Evolutionary conservation across 2,113 vertebrate genomes (phyloP), one percentile per base, ranked within the genome.

Genomic region (Rhinolophus ferrumequinum): DNA sequence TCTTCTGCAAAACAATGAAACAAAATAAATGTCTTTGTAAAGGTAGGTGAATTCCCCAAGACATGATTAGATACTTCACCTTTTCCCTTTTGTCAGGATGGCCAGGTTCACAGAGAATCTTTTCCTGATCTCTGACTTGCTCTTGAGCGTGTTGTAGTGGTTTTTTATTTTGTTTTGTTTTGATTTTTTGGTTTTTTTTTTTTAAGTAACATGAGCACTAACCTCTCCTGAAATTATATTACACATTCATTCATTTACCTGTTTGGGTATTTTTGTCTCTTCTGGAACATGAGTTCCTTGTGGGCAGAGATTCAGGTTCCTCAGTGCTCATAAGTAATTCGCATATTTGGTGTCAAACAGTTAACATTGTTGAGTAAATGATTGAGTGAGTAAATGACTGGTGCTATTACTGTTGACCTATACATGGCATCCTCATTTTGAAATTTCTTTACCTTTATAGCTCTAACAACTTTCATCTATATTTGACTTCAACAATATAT

Each of bases 11-110:
- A 95, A 54, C 14, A 66, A 52, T 58, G 15, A 92, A 92, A 50
- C 30, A 90, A 91, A 94, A 86, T 35, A 47, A 26, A 69, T 56
- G 6, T n/a, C n/a, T 85, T 89, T 83, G 94, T 72, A 58, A 93
- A 83, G 3, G 30, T n/a, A 56, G 6, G 10, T 10, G n/a, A 86
- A 93, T 67, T 62, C 18, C 13, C 22, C 35, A 79, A 81, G 54
- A 69, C 12, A 60, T 11, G 54, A 92, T 15, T 56, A 88, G 12
- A 50, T 44, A 84, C 22, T 33, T 72, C 28, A 58, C 1, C 2
- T 56, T 83, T 95, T 81, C 14, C 8, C 13, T 33, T 41, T 19
- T 77, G 72, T 58, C 38, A 60, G 28, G 28, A 96, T 87, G 47
- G 19, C 35, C 30, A 16, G 58, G 5, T 73, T 94, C 47, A 72